These are phyloP conservation scores for Himalopsyche japonica DNA, from an alignment of 2,888 invertebrate species.

Conservation along the genomic window DNA sequence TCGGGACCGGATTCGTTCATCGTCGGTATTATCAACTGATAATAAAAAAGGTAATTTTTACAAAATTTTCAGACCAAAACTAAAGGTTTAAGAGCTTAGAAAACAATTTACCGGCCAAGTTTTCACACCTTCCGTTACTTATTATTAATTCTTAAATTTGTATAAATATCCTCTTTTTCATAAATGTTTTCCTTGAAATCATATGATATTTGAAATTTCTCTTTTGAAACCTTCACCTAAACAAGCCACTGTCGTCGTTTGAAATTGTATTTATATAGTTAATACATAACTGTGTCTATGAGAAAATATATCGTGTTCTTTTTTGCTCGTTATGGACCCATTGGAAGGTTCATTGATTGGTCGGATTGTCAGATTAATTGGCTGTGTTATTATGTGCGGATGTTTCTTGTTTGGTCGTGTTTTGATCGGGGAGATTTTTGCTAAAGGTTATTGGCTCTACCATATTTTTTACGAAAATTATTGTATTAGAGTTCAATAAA, in stretches of 20 bases:
- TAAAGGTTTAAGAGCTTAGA: no score
- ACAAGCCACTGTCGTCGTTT: not conserved
- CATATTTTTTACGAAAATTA: not conserved
- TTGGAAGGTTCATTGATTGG: constrained; percentile 8
- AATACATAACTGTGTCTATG: constrained; percentile 7
- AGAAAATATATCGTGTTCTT: constrained; percentile 1
- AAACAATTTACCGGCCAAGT: no score
- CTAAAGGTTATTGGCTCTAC: not conserved
- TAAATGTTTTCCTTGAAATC: no score
- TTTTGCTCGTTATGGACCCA: constrained; percentile 3
- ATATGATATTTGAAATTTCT: no score
- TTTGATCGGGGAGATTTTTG: not conserved
- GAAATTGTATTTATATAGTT: constrained; percentile 1
- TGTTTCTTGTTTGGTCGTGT: not conserved
- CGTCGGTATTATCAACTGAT: no score
- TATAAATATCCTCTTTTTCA: no score
- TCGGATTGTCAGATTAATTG: not conserved
- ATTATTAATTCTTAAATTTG: no score
- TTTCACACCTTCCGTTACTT: no score
- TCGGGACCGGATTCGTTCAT: no score
- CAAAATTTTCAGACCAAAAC: no score
- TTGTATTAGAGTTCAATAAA: not conserved
- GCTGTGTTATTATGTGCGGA: not conserved
- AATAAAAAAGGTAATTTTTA: no score
- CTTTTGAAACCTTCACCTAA: not conserved